Base-by-base conservation (phyloP, 2,888 invertebrate genomes). In the Rhyacophila evoluta region DNA sequence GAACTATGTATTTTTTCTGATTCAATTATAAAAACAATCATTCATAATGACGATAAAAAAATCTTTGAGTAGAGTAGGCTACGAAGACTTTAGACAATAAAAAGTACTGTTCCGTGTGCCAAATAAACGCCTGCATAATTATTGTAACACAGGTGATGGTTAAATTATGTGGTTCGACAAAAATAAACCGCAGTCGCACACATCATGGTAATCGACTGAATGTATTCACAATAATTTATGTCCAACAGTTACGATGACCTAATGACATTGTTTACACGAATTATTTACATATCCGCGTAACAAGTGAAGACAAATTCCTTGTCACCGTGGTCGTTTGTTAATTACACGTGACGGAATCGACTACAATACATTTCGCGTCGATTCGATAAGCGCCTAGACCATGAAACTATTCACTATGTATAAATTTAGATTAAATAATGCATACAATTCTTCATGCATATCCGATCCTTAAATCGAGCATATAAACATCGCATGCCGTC, bases 211-310 rank as follows among this genome's bases (percentile, higher is more conserved):
- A 33, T 69, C 69, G 69, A 69, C 27, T 10, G n/a, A 69, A 69
- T 69, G 28, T 29, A 29, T 69, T 69, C 28, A 69, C 6, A 11
- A 28, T 33, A n/a, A n/a, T n/a, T n/a, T 29, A 12, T 29, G 29
- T 15, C 71, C 15, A 71, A 81, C 81, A 81, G 81, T 81, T 81
- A 79, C 72, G 25, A 70, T 71, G 81, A 81, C 81, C 81, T 37
- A 78, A 74, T 81, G 79, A 77, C 81, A 81, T 81, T 78, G 79
- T 81, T 81, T 79, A 81, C 79, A 76, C 28, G 73, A 77, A 74
- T 70, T 67, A 72, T 80, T 78, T 74, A 70, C 73, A 72, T 72
- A 19, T 55, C 25, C 55, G 39, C 75, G 38, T 75, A 75, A 75
- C 75, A 67, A 67, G 75, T 69, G n/a, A 33, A 29, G 69, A 29